These are phyloP conservation scores for Osmerus eperlanus DNA, from an alignment of 2,113 vertebrate genomes.

Conservation along the genomic window DNA sequence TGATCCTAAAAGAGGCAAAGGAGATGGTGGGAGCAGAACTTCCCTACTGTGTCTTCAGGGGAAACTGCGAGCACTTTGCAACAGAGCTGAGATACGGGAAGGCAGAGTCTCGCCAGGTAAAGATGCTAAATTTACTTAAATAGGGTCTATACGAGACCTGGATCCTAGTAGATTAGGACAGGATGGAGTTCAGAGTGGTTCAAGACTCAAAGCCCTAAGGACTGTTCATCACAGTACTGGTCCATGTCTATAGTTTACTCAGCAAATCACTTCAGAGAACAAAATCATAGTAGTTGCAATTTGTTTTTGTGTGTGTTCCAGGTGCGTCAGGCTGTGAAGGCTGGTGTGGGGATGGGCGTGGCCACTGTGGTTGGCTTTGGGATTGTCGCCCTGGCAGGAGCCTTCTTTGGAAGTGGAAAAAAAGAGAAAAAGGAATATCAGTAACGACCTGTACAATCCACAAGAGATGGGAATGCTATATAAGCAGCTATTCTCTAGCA, in stretches of 20 bases:
- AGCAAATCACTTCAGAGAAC: too few relatives aligned
- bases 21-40: slow-evolving; percentile 44
- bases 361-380: slow-evolving; percentile 24
- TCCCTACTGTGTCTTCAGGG: slow-evolving; percentile 52
- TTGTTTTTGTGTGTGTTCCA: slow-evolving; percentile 24
- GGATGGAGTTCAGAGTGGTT: too few relatives aligned
- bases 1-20: slow-evolving; percentile 63
- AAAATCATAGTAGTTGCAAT: not conserved
- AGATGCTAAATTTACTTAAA: not conserved
- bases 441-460: too few relatives aligned
- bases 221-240: not conserved
- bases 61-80: slow-evolving; percentile 80
- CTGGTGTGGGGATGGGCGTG: not conserved
- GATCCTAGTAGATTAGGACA: not conserved
- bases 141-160: too few relatives aligned
- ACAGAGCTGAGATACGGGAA: slow-evolving; percentile 75
- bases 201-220: too few relatives aligned
- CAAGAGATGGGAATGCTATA: too few relatives aligned
- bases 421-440: slow-evolving; percentile 39
- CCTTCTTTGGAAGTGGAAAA: slow-evolving; percentile 35
- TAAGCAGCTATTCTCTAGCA: too few relatives aligned
- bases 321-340: slow-evolving; percentile 51
- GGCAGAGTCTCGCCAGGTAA: slow-evolving; percentile 77
- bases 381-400: slow-evolving; percentile 15
- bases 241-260: too few relatives aligned